A percentile compares a stretch with the other conserved stretches of the same genome.
Evolutionary conservation across 2,797 vertebrate species (phyloP).

Genomic region (Ispidina picta): DNA sequence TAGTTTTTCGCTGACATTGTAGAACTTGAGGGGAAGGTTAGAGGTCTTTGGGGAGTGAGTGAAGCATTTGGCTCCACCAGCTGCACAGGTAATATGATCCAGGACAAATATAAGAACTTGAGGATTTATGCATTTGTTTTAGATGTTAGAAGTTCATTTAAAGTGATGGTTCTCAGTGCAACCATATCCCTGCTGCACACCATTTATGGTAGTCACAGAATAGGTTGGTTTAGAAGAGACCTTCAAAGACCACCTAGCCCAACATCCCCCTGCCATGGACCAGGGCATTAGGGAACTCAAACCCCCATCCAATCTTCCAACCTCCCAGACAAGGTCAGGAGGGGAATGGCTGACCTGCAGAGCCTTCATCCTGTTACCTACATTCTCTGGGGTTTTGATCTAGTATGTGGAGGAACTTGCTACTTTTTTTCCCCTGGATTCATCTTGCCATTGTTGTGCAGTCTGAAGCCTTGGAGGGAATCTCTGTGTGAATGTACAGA

Average conservation of each 20-base stretch:
- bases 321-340: neutral
- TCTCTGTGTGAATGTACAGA: neutral
- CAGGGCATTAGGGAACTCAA: neutral
- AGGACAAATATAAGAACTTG: constrained; percentile 58
- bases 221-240: neutral
- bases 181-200: neutral
- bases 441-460: neutral
- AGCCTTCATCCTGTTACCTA: neutral
- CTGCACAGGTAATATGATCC: constrained; percentile 75
- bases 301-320: neutral
- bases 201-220: neutral
- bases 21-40: constrained; percentile 67
- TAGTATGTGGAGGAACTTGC: neutral
- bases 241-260: neutral
- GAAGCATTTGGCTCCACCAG: constrained; percentile 66
- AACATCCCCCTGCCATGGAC: neutral
- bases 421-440: neutral
- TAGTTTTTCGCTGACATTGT: constrained; percentile 81
- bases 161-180: constrained; percentile 56
- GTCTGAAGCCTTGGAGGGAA: neutral
- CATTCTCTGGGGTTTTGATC: neutral
- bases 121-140: constrained; percentile 54
- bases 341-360: neutral
- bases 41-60: constrained; percentile 60
- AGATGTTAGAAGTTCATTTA: constrained; percentile 56